Percentiles rank a stretch among this genome's conserved stretches.
phyloP scores from a whole-genome alignment of 2,797 vertebrate species.

The Anas flavirostris region DNA sequence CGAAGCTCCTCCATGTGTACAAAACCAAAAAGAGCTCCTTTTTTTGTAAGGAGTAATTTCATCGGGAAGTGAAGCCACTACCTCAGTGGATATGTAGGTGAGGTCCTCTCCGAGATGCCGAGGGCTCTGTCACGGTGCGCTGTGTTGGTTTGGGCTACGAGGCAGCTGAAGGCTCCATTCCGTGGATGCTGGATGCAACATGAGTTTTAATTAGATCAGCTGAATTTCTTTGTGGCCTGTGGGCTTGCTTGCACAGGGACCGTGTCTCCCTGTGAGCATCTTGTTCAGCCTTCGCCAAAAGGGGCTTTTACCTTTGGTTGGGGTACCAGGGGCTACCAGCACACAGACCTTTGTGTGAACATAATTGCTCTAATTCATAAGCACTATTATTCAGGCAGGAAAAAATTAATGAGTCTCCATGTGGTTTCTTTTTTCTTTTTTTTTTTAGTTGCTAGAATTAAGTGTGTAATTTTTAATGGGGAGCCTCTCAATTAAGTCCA shows the following conservation, averaged over 20 bases:
- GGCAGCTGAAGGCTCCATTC: background rate
- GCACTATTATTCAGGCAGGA: background rate
- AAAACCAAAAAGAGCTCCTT: background rate
- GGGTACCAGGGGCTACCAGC: background rate
- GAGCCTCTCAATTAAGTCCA: background rate
- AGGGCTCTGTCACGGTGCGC: accelerated
- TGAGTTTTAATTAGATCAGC: background rate
- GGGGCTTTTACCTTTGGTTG: background rate
- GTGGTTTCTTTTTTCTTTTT: background rate
- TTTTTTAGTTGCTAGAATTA: background rate
- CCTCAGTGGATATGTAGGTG: background rate
- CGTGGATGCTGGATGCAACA: background rate
- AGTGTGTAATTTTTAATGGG: slow-evolving; percentile 3
- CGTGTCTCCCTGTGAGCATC: background rate
- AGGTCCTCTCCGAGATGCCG: background rate
- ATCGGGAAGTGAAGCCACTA: background rate
- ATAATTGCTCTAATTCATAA: background rate
- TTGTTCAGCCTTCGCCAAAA: background rate
- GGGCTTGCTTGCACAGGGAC: background rate
- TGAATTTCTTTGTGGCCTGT: background rate
- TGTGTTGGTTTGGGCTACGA: background rate
- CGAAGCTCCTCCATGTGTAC: background rate
- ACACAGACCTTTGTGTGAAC: no score
- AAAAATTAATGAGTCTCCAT: background rate
- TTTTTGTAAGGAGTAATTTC: background rate